Evolutionary conservation across 1,140 invertebrate genomes (phyloP), one percentile per base, ranked within the genome.

Genomic region (Tetraneura akinire): DNA sequence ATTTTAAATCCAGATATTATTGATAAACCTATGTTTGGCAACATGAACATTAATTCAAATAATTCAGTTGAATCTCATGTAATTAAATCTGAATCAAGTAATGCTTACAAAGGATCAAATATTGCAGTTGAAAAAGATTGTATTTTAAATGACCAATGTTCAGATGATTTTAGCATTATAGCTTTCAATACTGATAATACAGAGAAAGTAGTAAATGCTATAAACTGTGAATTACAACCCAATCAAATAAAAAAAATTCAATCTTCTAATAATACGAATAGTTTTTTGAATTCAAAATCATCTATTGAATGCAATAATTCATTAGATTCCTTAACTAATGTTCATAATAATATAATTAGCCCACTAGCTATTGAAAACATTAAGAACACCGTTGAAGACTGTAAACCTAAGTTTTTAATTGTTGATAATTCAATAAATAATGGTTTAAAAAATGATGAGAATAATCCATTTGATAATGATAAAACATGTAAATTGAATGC

Each of bases 1-100:
- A 62, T 78, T 62, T 45, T 62, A 62, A 78, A 78, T n/a, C 55
- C 26, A 16, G 13, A 8, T 1, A 78, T 47, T 62, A 47, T 62
- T 78, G 23, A 9, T 47, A 57, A 45, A 18, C 42, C n/a, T 62
- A 11, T 21, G 11, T 45, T 18, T 23, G 9, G 18, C 55, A 78
- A 60, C 14, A 78, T 78, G 74, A 23, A 78, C 8, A 26, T 78
- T n/a, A 60, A 78, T 62, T 78, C 21, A n/a, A 60, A 45, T 29
- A 26, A 55, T 45, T 60, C 55, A 45, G 1, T 29, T 1, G 55
- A 62, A 62, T 60, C 74, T 14, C 21, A 21, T 9, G 4, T 42
- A 74, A 45, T n/a, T 29, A 57, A 62, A 13, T 62, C 74, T 45
- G 8, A 78, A 62, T 47, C 55, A 62, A 78, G 21, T 62, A 32